Evolutionary conservation across 2,113 vertebrate genomes (phyloP).

Genomic region (Crypturellus undulatus): DNA sequence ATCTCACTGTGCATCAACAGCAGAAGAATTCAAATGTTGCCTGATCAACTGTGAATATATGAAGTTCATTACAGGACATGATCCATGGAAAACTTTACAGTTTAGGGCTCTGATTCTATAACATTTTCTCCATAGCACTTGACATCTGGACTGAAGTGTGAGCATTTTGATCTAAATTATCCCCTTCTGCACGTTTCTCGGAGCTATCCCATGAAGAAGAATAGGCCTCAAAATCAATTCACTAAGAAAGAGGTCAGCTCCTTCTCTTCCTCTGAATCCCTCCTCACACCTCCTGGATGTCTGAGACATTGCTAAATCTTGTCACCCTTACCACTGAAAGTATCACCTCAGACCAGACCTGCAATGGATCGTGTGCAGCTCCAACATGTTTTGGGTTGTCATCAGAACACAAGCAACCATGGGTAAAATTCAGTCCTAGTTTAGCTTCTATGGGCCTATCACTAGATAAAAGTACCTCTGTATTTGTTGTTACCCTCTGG

Average conservation of each 20-base stretch:
- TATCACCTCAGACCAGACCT: not conserved
- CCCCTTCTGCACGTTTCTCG: not conserved
- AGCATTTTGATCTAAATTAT: not conserved
- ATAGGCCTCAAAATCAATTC: not conserved
- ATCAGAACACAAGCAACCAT: not conserved
- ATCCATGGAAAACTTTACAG: not conserved
- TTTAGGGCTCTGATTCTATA: not conserved
- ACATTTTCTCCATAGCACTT: not conserved
- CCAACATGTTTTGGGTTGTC: not conserved
- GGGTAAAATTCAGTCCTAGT: fast-evolving
- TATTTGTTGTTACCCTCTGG: not conserved
- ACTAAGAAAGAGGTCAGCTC: too few relatives aligned
- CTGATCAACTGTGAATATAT: not conserved
- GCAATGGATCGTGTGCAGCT: not conserved
- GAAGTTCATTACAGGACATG: not conserved
- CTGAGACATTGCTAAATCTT: not conserved
- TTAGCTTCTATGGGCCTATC: not conserved
- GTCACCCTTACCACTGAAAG: not conserved
- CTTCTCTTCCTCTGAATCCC: not conserved
- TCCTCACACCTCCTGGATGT: not conserved
- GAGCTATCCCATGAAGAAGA: not conserved
- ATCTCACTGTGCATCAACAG: not conserved
- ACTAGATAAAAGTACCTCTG: not conserved
- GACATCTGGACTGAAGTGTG: too few relatives aligned
- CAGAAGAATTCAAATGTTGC: not conserved